Evolutionary conservation across 2,888 invertebrate species (phyloP), one percentile per base, ranked within the genome.

Genomic region (Deilephila elpenor): DNA sequence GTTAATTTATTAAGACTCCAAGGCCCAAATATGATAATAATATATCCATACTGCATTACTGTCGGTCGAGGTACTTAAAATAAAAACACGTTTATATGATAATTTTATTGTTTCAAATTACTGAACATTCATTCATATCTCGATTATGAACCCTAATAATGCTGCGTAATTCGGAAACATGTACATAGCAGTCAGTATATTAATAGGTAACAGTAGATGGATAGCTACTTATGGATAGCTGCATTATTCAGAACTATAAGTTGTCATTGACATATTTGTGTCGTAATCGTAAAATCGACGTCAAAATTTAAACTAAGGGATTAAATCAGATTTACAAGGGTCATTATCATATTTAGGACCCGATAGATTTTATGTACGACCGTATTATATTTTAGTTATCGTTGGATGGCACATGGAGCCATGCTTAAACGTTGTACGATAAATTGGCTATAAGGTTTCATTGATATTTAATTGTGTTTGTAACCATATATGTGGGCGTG

Each of bases 401-500:
- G 64, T 67, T 67, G 11, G 14, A 51, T 67, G 20, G 20, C 20
- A 67, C 14, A 20, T 67, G 20, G 51, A 29, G 17, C n/a, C 17
- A 76, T 73, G 72, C 71, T 70, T 72, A 75, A 76, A 75, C 74
- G 62, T 74, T 76, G 73, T 11, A 44, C 20, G 44, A 19, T 61
- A 67, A 71, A 71, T 32, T 70, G 74, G 67, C 74, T 76, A 61
- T 79, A 75, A 77, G 84, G 80, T 84, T 86, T 86, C 80, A 75
- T 78, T 78, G 85, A 85, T 83, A 85, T 74, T 71, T 76, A 75
- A 78, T 77, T 83, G 78, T 77, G 80, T 81, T 85, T 85, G 93
- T 91, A 93, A 93, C 88, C 80, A 81, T 85, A 93, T 93, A 91
- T 85, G 91, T 90, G 93, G 94, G 94, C 93, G 94, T 92, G 82